Evolutionary conservation across 2,797 vertebrate species (phyloP), one percentile per base, ranked within the genome.

Genomic region (Natrix natrix): DNA sequence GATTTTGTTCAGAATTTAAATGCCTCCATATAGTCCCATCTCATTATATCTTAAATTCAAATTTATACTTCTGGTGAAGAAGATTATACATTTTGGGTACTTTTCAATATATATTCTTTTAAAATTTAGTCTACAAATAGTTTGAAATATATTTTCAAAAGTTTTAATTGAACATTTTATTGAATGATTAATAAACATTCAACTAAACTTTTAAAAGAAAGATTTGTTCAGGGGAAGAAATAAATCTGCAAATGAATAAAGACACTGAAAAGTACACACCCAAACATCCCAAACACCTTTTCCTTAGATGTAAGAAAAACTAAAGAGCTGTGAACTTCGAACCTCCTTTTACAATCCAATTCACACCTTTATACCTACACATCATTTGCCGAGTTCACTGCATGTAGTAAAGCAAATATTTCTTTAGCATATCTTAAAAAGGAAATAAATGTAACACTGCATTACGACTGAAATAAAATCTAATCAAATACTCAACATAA

Each of bases 401-500:
- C 61, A 63, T 8, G 32, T 55, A 92, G 32, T 54, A 56, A 87
- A 66, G 22, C 8, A 91, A 22, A 22, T 17, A 24, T 87, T 91
- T 24, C 57, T 17, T 86, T 26, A 63, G 66, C 48, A 20, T 3
- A 12, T 0, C 0, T 5, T 1, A 2, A 26, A 48, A 66, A 26
- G 52, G 4, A 20, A 94, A 16, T 2, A 94, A 91, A 93, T 83
- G 48, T 4, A 66, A 4, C 13, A 55, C 0, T 24, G 13, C 87
- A 22, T 63, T 66, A 95, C 57, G 0, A 0, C 48, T 8, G 16
- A 90, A 93, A 93, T 48, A n/a, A 48, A 90, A 86, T 92, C 43
- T 92, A 90, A 90, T 92, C 54, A 54, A 14, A 88, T 95, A 52
- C 43, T 48, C 90, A 94, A 7, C 74, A 59, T 78, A 90, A 91